Conservation (phyloP, 2,888 invertebrate genomes). For the Lasius platythorax region DNA sequence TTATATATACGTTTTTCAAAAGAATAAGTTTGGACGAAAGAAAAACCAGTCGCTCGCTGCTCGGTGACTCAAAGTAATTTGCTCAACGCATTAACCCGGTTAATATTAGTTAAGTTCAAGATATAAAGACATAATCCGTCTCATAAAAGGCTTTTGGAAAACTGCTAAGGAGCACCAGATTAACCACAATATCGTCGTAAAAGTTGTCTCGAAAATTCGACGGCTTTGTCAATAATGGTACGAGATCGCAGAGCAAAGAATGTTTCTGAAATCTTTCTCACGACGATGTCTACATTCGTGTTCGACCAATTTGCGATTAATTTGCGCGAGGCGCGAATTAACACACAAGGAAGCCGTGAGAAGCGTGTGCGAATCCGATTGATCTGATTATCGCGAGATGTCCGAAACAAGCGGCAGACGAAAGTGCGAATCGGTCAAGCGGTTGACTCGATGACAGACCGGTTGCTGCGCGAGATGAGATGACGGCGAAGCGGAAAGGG, state of each 20-base stretch:
- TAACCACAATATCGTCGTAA: neutral
- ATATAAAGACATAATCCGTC: neutral
- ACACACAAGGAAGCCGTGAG: conserved; percentile 33
- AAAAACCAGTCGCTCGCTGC: neutral
- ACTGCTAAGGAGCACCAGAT: neutral
- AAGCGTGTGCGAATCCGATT: conserved; percentile 10
- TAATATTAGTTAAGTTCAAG: conserved; percentile 1
- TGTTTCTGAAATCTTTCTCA: neutral
- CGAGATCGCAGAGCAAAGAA: neutral
- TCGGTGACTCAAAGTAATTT: conserved; percentile 2
- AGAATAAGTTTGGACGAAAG: neutral
- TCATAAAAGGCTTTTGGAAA: neutral
- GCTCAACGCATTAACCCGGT: neutral
- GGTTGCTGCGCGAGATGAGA: neutral
- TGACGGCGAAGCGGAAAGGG: neutral
- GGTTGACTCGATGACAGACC: conserved; percentile 18
- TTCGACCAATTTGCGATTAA: conserved; percentile 30
- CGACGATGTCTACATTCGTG: neutral
- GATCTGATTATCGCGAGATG: conserved; percentile 60
- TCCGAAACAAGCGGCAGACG: conserved; percentile 45
- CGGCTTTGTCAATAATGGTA: neutral
- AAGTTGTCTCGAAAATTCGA: neutral
- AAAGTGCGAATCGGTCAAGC: conserved; percentile 40
- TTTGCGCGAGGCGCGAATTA: conserved; percentile 17
- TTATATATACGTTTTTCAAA: neutral